phyloP scores from a whole-genome alignment of 2,113 vertebrate genomes.

The Tenebrosternarchus preto region DNA sequence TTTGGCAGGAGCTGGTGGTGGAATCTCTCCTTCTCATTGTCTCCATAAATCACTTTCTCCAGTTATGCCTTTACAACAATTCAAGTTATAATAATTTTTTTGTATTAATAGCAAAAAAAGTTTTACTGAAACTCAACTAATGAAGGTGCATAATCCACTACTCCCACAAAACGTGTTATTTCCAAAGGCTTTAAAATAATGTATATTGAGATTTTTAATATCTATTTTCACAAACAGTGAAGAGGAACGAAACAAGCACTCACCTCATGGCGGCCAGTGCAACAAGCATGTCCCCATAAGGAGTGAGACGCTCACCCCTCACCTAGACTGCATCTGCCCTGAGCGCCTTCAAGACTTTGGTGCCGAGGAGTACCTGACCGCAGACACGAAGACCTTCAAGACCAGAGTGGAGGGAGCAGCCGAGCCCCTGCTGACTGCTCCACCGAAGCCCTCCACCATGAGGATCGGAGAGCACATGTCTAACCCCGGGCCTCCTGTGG shows the following conservation, averaged over 20 bases:
- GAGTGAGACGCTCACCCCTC: constrained; percentile 69
- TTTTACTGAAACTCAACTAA: not conserved
- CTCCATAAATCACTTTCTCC: not conserved
- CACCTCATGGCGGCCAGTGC: constrained; percentile 53
- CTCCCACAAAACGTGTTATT: not conserved
- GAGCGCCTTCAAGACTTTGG: constrained; percentile 89
- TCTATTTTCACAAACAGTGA: constrained; percentile 63
- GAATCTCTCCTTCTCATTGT: not conserved
- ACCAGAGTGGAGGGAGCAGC: constrained; percentile 69
- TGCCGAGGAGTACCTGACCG: constrained; percentile 83
- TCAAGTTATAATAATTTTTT: not conserved
- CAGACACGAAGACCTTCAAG: constrained; percentile 77
- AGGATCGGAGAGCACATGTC: constrained; percentile 61
- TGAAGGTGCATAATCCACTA: not conserved
- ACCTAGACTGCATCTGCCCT: constrained; percentile 76
- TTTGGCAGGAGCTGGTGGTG: not conserved
- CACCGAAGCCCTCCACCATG: constrained; percentile 64
- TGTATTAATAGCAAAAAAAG: too few species aligned
- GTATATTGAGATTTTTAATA: too few species aligned
- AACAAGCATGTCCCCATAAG: constrained; percentile 59
- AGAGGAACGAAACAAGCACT: constrained; percentile 62
- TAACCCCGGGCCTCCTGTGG: constrained; percentile 58
- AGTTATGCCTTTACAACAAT: not conserved
- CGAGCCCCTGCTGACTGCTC: constrained; percentile 70
- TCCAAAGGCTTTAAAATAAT: not conserved